Conservation (phyloP, 2,797 vertebrate genomes). For the Anas capensis region DNA sequence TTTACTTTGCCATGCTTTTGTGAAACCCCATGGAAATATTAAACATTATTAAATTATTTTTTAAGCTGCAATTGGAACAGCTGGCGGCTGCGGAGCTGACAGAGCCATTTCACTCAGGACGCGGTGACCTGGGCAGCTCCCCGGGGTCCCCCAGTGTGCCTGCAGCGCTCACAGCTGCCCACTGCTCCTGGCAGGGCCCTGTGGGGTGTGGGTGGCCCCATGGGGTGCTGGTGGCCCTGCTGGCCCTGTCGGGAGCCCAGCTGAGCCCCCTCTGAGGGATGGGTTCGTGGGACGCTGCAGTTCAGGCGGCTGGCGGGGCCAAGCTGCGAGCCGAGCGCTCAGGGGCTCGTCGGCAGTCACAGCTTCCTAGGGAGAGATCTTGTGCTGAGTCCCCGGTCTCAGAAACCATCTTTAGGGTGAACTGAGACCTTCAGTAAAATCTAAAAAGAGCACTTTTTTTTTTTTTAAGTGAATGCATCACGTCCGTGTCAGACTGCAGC, state of each 20-base stretch:
- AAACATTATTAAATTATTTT: neutral
- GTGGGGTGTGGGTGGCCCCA: too few relatives aligned
- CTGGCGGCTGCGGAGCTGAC: neutral
- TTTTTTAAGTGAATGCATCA: rapidly evolving
- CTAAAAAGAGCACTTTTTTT: neutral
- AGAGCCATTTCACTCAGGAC: too few relatives aligned
- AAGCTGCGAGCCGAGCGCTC: neutral
- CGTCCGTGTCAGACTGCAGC: neutral
- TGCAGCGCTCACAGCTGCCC: too few relatives aligned
- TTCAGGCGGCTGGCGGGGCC: too few relatives aligned
- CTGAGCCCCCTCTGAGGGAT: too few relatives aligned
- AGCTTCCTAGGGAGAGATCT: rapidly evolving
- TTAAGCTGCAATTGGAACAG: neutral
- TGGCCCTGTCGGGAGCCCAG: too few relatives aligned
- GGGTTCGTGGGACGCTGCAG: too few relatives aligned
- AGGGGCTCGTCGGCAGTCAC: neutral
- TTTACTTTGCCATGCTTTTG: neutral
- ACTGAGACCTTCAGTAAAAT: neutral
- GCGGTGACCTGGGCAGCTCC: too few relatives aligned
- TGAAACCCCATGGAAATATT: neutral
- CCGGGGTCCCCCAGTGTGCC: too few relatives aligned
- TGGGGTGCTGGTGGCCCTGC: too few relatives aligned
- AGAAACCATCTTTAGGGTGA: neutral
- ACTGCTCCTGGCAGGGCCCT: too few relatives aligned
- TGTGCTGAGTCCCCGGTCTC: neutral